Percentiles rank a stretch among this genome's conserved stretches.
Conservation (phyloP, 2,888 invertebrate species). For the Drosophila multiciliata region DNA sequence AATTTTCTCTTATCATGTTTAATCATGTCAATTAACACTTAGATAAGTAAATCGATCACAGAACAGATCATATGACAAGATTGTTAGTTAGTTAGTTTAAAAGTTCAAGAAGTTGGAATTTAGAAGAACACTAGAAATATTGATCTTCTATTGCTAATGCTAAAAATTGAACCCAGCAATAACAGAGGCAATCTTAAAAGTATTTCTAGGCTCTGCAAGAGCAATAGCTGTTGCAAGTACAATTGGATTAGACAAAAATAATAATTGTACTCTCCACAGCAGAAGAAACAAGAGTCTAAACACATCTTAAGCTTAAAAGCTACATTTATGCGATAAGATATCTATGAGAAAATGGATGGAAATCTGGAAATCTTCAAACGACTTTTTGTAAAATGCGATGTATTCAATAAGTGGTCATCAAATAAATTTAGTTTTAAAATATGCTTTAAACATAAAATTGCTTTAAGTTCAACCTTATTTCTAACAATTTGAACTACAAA, state of each 20-base stretch:
- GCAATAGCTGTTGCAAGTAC: not conserved
- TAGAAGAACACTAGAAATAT: not conserved
- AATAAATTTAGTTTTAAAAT: not conserved
- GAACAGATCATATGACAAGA: not conserved
- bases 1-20: not conserved
- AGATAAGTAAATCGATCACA: not conserved
- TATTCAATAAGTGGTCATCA: not conserved
- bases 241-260: too few relatives aligned
- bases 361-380: not conserved
- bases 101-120: not conserved
- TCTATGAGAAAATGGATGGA: not conserved
- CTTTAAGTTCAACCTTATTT: too few relatives aligned
- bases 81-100: too few relatives aligned
- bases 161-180: not conserved
- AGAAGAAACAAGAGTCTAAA: not conserved
- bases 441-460: too few relatives aligned
- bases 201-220: not conserved
- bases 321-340: not conserved
- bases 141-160: not conserved
- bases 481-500: too few relatives aligned
- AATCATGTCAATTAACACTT: not conserved
- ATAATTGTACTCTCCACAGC: not conserved
- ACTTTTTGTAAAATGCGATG: not conserved
- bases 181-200: not conserved
- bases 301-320: not conserved